Evolutionary conservation across 2,797 vertebrate species (phyloP).

Genomic region (Loris lydekkerianus): DNA sequence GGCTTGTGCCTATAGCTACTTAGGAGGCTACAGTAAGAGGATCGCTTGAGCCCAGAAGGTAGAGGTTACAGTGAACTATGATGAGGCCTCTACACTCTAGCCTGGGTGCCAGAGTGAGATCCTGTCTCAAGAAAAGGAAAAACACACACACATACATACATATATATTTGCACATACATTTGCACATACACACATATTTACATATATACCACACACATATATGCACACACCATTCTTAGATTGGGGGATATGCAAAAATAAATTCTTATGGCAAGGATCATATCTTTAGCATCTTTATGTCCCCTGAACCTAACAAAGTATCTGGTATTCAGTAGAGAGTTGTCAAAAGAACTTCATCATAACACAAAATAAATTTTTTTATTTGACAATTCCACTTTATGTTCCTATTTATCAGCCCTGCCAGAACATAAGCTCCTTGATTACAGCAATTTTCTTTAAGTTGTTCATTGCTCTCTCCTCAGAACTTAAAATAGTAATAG

Average conservation of each 20-base stretch:
- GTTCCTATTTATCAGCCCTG: background rate
- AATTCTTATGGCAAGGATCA: background rate
- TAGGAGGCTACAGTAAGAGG: no score
- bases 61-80: no score
- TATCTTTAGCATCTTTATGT: background rate
- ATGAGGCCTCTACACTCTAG: no score
- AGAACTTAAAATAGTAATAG: background rate
- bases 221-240: background rate
- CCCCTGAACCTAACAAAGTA: constrained; percentile 29
- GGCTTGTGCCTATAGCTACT: no score
- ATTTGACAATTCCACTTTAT: background rate
- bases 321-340: background rate
- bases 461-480: background rate
- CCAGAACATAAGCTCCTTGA: constrained; percentile 12
- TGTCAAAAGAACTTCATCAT: constrained; percentile 5
- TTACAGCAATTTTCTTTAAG: background rate
- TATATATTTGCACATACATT: no score
- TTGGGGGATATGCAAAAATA: background rate
- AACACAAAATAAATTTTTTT: background rate
- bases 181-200: no score
- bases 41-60: no score
- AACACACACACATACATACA: no score
- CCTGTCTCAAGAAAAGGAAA: no score
- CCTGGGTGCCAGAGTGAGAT: no score
- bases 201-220: no score